Percentiles rank a stretch among this genome's conserved stretches.
phyloP scores from a whole-genome alignment of 2,113 vertebrate species.

The Xenotilapia leptura region DNA sequence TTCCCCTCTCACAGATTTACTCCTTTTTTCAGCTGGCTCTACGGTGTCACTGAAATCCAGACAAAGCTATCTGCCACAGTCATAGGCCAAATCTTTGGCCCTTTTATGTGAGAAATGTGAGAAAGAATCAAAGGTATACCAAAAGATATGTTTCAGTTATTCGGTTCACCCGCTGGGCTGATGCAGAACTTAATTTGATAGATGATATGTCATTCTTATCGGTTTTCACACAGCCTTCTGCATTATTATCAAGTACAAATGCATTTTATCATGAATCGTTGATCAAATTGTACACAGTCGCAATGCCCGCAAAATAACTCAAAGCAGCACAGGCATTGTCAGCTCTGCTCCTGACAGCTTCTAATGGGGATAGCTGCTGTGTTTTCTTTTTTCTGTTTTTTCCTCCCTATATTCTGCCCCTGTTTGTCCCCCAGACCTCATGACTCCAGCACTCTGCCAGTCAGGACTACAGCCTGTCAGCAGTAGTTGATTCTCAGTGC shows the following conservation, averaged over 20 bases:
- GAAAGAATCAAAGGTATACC: neutral
- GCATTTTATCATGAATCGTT: neutral
- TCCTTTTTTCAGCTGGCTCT: neutral
- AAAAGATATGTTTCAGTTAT: neutral
- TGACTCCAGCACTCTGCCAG: slow-evolving; percentile 57
- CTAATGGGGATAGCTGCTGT: neutral
- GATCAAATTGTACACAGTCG: neutral
- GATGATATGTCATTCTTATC: neutral
- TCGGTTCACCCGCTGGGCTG: neutral
- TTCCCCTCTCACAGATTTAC: neutral
- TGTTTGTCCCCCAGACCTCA: slow-evolving; percentile 28
- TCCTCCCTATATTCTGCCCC: slow-evolving; percentile 25
- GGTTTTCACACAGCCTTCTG: neutral
- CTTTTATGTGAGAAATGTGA: neutral
- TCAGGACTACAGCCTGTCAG: slow-evolving; percentile 51
- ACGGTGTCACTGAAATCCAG: neutral
- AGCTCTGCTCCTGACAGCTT: neutral
- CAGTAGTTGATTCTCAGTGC: neutral
- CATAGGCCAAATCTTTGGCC: neutral
- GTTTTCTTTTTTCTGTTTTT: neutral
- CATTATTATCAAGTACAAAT: neutral
- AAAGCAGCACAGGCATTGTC: neutral
- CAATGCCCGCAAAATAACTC: neutral
- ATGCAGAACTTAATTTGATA: neutral
- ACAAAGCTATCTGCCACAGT: neutral